These are phyloP conservation scores for Spondyliosoma cantharus DNA, from an alignment of 2,797 vertebrate genomes.

Conservation along the genomic window DNA sequence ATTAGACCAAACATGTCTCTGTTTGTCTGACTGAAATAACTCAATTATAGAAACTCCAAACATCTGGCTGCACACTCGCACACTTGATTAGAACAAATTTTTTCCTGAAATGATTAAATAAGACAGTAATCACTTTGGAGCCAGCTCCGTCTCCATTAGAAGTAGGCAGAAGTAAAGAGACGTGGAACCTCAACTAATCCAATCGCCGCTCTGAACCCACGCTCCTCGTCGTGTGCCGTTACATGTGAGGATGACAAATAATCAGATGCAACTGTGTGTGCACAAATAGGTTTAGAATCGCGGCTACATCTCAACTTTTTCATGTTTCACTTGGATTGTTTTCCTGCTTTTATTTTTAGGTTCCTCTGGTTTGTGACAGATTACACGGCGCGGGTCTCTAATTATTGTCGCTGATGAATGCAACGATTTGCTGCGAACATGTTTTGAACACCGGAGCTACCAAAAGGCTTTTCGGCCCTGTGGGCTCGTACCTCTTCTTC, in stretches of 20 bases:
- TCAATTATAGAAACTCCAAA: constrained; percentile 85
- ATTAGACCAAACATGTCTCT: constrained; percentile 80
- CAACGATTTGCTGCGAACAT: constrained; percentile 10
- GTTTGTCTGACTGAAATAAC: constrained; percentile 85
- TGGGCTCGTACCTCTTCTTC: constrained; percentile 19
- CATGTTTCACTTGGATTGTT: constrained; percentile 33
- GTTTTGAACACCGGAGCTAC: constrained; percentile 13
- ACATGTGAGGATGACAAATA: constrained; percentile 59
- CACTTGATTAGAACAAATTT: constrained; percentile 79
- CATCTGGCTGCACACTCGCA: constrained; percentile 83
- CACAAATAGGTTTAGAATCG: constrained; percentile 34
- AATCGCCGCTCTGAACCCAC: constrained; percentile 58
- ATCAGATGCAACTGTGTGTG: constrained; percentile 46
- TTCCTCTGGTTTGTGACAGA: constrained; percentile 38
- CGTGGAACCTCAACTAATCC: constrained; percentile 67
- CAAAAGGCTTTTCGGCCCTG: neutral
- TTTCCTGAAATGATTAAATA: constrained; percentile 80
- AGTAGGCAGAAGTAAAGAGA: constrained; percentile 64
- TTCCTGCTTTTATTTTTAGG: constrained; percentile 54
- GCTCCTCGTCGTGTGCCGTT: constrained; percentile 53
- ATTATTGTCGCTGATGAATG: constrained; percentile 28
- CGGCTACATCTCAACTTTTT: constrained; percentile 14
- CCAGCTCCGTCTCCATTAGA: constrained; percentile 63
- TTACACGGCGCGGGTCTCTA: constrained; percentile 32
- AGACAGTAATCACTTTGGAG: constrained; percentile 81